Percentiles rank a stretch among this genome's conserved stretches.
phyloP scores from a whole-genome alignment of 2,113 vertebrate genomes.

The Baryphthengus martii region DNA sequence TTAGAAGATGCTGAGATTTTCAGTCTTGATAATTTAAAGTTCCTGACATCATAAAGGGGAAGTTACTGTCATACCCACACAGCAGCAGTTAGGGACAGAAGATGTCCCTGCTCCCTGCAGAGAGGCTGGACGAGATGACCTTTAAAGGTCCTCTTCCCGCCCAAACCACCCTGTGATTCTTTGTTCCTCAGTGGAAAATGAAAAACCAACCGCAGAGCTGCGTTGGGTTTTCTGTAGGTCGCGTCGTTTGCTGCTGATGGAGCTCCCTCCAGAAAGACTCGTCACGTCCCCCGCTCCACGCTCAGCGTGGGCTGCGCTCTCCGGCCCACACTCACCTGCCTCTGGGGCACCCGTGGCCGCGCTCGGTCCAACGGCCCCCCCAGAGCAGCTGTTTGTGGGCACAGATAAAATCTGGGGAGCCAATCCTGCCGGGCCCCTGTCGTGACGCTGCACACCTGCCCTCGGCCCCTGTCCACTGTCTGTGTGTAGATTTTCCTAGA shows the following conservation, averaged over 20 bases:
- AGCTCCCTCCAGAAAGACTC: neutral
- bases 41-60: neutral
- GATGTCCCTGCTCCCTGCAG: no score
- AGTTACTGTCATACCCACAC: accelerated
- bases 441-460: accelerated
- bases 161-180: neutral
- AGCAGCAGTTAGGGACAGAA: neutral
- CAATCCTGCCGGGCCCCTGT: neutral
- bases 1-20: accelerated
- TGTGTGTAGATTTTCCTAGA: neutral
- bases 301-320: accelerated
- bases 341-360: accelerated
- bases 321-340: neutral
- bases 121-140: neutral
- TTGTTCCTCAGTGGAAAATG: neutral
- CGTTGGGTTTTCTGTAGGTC: neutral
- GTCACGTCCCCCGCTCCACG: accelerated
- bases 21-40: neutral
- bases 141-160: no score
- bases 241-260: neutral
- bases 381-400: neutral
- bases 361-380: neutral
- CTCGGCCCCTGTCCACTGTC: no score
- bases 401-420: neutral
- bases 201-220: neutral